A percentile compares a stretch with the other conserved stretches of the same genome.
Evolutionary conservation across 1,140 invertebrate genomes (phyloP).

Genomic region (Copidosoma floridanum): DNA sequence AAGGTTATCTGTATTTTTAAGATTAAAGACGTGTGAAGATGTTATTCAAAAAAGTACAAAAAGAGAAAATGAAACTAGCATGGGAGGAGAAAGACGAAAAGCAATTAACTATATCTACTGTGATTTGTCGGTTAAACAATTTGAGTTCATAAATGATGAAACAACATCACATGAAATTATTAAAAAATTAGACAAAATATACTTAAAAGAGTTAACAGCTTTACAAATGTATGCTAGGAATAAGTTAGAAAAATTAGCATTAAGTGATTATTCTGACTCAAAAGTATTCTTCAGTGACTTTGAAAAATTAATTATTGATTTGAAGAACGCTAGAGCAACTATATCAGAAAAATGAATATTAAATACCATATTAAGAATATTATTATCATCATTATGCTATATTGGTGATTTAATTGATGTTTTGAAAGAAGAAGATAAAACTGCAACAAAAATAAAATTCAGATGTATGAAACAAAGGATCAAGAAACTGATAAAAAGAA

Average conservation of each 20-base stretch:
- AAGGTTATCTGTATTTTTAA: constrained; percentile 17
- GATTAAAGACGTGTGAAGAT: constrained; percentile 25
- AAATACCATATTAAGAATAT: constrained; percentile 40
- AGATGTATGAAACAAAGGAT: constrained; percentile 21
- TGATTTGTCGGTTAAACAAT: constrained; percentile 35
- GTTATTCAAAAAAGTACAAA: constrained; percentile 13
- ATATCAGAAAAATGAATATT: constrained; percentile 37
- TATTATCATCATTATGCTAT: constrained; percentile 27
- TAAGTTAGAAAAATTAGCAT: constrained; percentile 31
- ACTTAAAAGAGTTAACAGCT: constrained; percentile 35
- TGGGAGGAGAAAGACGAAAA: constrained; percentile 33
- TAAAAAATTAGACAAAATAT: constrained; percentile 35
- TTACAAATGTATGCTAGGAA: constrained; percentile 34
- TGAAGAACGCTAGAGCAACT: constrained; percentile 35
- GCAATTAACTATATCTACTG: constrained; percentile 37
- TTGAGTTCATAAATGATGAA: constrained; percentile 39
- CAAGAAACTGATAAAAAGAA: not conserved
- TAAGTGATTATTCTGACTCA: constrained; percentile 29
- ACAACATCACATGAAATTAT: constrained; percentile 33
- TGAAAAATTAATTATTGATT: constrained; percentile 36
- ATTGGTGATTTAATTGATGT: constrained; percentile 24
- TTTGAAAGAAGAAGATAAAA: constrained; percentile 21
- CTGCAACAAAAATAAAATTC: constrained; percentile 23
- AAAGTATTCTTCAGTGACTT: constrained; percentile 37
- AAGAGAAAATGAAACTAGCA: constrained; percentile 9